Evolutionary conservation across 2,113 vertebrate genomes (phyloP), one percentile per base, ranked within the genome.

Genomic region (Sterrhoptilus dennistouni): DNA sequence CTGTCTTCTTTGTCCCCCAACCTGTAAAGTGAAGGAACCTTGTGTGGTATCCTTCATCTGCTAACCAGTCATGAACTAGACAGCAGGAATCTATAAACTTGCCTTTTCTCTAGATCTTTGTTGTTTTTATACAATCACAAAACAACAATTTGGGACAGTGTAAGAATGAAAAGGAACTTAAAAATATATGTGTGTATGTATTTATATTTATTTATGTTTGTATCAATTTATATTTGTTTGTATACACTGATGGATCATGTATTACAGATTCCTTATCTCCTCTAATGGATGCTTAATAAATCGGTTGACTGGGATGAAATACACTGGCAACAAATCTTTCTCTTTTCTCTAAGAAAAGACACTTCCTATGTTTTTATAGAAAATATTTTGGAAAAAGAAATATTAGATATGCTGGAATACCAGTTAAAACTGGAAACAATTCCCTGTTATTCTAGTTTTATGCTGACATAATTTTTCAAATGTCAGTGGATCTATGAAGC

Each of bases 21-120:
- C 1, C 5, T 7, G 4, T 20, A 13, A 6, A 28, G 36, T 0
- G 0, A 60, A 38, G 13, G 28, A 70, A 36, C 2, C 2, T 6
- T 28, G 12, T 68, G 35, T 2, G 1, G 9, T 25, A 9, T 31
- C 35, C 31, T 63, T 36, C 12, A 65, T 74, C 21, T 85, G 20
- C 44, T 63, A n/a, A 53, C 31, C 54, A 29, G 7, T 21, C 14
- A 28, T 18, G 14, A 69, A 36, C 56, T 65, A 74, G 8, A 36
- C 8, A 38, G 12, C 13, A 59, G 29, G 8, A 59, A 20, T 53
- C 20, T 57, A 16, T 35, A 94, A 47, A 53, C 8, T 56, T 60
- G 13, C 14, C 22, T 70, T 23, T 25, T 66, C 15, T 28, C 2
- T 35, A 65, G 21, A 20, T 60, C 0, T 0, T 21, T 38, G 15